A percentile compares a stretch with the other conserved stretches of the same genome.
Conservation (phyloP, 2,797 vertebrate genomes). For the Loriculus beryllinus region DNA sequence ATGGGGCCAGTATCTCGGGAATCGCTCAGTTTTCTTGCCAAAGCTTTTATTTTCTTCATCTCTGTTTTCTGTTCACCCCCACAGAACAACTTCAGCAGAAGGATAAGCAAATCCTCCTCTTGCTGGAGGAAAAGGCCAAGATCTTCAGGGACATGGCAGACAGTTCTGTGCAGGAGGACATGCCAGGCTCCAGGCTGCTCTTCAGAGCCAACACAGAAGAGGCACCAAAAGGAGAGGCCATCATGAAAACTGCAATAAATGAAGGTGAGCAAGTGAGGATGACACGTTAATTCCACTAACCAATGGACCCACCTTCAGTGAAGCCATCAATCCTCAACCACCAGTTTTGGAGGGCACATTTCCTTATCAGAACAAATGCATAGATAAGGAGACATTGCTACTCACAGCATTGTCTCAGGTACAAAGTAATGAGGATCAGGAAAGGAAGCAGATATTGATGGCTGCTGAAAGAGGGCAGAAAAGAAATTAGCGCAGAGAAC, state of each 20-base stretch:
- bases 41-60: neutral
- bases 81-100: constrained; percentile 91
- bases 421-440: neutral
- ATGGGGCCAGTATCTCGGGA: constrained; percentile 22
- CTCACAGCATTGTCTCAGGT: neutral
- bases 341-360: neutral
- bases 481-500: neutral
- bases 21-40: neutral
- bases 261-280: constrained; percentile 80
- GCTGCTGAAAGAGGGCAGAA: neutral
- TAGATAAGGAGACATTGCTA: neutral
- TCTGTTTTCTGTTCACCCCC: neutral
- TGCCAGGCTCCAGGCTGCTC: constrained; percentile 74
- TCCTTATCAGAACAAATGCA: neutral
- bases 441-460: neutral
- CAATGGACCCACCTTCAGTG: neutral
- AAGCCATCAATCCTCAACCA: neutral
- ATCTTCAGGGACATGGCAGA: constrained; percentile 91
- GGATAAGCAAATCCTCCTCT: constrained; percentile 88
- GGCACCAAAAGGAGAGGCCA: constrained; percentile 83
- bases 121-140: constrained; percentile 91
- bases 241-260: constrained; percentile 89
- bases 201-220: constrained; percentile 89
- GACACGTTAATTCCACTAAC: neutral
- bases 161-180: constrained; percentile 78